These are phyloP conservation scores for Zaprionus bogoriensis DNA, from an alignment of 2,888 invertebrate genomes.

Conservation along the genomic window DNA sequence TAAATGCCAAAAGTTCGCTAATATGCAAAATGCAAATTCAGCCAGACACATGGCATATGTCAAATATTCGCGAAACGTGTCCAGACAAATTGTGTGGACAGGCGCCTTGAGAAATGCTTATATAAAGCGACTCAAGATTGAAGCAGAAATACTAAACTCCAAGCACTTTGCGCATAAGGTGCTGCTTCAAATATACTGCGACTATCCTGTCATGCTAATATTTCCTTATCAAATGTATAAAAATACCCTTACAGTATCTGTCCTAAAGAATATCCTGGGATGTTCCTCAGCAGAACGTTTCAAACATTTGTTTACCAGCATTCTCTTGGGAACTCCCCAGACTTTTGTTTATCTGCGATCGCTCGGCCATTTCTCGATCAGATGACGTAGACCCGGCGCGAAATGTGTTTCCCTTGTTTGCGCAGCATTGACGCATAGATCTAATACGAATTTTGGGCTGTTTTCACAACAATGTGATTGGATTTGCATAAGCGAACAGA, in stretches of 20 bases:
- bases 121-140: too few species aligned
- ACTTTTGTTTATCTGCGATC: background rate
- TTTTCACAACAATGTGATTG: conserved; percentile 42
- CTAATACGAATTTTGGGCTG: conserved; percentile 14
- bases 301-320: conserved; percentile 5
- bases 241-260: background rate
- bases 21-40: conserved; percentile 53
- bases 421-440: conserved; percentile 42
- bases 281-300: background rate
- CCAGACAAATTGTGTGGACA: background rate
- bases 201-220: too few species aligned
- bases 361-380: background rate
- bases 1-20: conserved; percentile 11
- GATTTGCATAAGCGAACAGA: conserved; percentile 36
- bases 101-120: too few species aligned
- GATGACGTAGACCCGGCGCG: conserved; percentile 26
- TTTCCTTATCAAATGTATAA: too few species aligned
- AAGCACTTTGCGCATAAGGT: too few species aligned
- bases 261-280: background rate
- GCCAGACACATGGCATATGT: conserved; percentile 9
- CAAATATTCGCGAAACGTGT: background rate
- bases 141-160: too few species aligned
- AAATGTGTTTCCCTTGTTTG: conserved; percentile 10
- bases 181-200: too few species aligned
- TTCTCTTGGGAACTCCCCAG: conserved; percentile 38